These are phyloP conservation scores for Cavia porcellus DNA, from an alignment of 2,113 vertebrate genomes.

Conservation along the genomic window DNA sequence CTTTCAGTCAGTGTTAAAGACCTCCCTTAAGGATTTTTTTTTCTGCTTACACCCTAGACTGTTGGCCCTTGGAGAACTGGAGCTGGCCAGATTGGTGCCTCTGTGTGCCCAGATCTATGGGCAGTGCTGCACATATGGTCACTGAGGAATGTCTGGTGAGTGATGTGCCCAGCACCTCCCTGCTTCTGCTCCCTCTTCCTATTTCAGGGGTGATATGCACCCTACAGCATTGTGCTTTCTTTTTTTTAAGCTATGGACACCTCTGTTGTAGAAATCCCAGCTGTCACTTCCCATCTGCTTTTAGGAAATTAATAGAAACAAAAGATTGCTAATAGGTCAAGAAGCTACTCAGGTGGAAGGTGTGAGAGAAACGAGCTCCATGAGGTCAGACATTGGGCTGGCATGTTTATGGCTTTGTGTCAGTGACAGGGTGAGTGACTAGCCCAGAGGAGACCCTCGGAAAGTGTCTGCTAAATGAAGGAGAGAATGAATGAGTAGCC, in stretches of 20 bases:
- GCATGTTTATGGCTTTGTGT: background rate
- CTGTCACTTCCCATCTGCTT: background rate
- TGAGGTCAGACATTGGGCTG: background rate
- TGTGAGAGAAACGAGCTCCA: background rate
- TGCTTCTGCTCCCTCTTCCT: accelerated
- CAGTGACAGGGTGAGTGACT: background rate
- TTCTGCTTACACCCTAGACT: background rate
- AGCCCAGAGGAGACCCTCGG: background rate
- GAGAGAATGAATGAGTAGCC: background rate
- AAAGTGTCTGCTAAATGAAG: background rate
- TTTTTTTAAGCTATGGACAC: background rate
- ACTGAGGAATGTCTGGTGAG: background rate
- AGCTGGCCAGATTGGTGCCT: background rate
- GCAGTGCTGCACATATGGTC: accelerated
- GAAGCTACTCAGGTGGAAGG: background rate
- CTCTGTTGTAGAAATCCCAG: background rate
- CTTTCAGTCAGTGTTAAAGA: background rate
- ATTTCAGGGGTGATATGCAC: too few species aligned
- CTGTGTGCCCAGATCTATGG: background rate
- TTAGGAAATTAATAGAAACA: conserved; percentile 30
- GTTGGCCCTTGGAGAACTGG: background rate
- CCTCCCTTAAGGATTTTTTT: background rate
- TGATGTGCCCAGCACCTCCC: background rate
- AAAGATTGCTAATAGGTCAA: conserved; percentile 24
- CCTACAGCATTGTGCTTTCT: background rate